Percentiles rank a stretch among this genome's conserved stretches.
Conservation (phyloP, 2,797 vertebrate genomes). For the Paramormyrops hopkinsi region DNA sequence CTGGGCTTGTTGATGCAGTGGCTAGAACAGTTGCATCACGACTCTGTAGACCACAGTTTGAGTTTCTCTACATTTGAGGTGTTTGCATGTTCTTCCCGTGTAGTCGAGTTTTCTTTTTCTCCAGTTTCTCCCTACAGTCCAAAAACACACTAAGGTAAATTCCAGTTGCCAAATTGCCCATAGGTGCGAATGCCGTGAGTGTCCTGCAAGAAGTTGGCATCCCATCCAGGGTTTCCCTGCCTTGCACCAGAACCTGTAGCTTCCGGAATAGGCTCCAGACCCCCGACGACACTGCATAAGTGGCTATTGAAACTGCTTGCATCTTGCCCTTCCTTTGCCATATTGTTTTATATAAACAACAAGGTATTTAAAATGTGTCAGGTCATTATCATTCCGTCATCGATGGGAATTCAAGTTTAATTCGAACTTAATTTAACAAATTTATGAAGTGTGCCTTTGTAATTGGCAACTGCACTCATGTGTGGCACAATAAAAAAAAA, state of each 20-base stretch:
- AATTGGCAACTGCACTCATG: neutral
- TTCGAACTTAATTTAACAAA: conserved; percentile 2
- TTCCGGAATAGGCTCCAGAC: neutral
- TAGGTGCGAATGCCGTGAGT: neutral
- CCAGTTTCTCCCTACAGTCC: neutral
- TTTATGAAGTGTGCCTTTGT: neutral
- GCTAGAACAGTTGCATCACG: neutral
- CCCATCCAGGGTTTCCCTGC: neutral
- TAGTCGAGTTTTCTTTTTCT: neutral
- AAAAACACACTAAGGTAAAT: neutral
- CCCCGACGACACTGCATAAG: neutral
- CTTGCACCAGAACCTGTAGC: neutral
- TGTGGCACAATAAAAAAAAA: neutral
- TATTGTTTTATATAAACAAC: conserved; percentile 16
- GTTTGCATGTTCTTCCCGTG: neutral
- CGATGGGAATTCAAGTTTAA: conserved; percentile 15
- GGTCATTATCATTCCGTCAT: neutral
- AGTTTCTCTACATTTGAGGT: neutral
- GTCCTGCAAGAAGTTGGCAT: neutral
- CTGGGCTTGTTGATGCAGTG: neutral
- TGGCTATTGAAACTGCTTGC: neutral
- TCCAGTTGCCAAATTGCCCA: neutral
- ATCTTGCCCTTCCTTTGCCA: neutral
- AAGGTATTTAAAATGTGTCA: conserved; percentile 9
- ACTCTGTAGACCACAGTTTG: neutral